Conservation (phyloP, 2,113 vertebrate species). For the Malurus melanocephalus region DNA sequence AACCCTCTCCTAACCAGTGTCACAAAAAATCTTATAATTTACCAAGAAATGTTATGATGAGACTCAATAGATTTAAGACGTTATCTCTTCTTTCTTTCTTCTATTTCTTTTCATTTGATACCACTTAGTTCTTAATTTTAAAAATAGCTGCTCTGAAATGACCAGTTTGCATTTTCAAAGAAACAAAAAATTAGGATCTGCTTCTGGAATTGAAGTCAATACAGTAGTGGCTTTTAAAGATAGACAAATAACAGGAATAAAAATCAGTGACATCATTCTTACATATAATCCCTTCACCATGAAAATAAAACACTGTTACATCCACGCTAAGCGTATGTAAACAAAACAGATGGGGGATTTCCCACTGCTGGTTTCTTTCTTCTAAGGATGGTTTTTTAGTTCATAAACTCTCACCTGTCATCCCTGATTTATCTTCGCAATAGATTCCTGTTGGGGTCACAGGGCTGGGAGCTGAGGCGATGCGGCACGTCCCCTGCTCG, state of each 20-base stretch:
- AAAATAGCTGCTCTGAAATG: background rate
- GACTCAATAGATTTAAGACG: rapidly evolving
- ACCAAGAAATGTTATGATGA: background rate
- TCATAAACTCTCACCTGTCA: constrained; percentile 41
- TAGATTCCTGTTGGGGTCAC: background rate
- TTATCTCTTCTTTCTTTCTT: background rate
- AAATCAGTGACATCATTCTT: background rate
- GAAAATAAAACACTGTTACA: background rate
- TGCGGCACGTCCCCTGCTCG: background rate
- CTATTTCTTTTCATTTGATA: background rate
- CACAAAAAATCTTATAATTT: background rate
- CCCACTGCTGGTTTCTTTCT: constrained; percentile 23
- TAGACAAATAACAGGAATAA: rapidly evolving
- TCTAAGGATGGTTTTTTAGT: constrained; percentile 37
- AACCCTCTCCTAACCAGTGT: background rate
- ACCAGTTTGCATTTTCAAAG: background rate
- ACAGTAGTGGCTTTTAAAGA: background rate
- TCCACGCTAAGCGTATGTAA: background rate
- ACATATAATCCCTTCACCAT: background rate
- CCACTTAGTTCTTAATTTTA: background rate
- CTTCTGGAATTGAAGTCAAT: background rate
- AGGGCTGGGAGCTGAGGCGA: background rate
- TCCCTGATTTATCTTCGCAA: background rate
- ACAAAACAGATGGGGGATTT: constrained; percentile 37
- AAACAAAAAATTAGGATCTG: background rate